These are phyloP conservation scores for Arenicola marina DNA, from an alignment of 2,888 invertebrate species.

Conservation along the genomic window DNA sequence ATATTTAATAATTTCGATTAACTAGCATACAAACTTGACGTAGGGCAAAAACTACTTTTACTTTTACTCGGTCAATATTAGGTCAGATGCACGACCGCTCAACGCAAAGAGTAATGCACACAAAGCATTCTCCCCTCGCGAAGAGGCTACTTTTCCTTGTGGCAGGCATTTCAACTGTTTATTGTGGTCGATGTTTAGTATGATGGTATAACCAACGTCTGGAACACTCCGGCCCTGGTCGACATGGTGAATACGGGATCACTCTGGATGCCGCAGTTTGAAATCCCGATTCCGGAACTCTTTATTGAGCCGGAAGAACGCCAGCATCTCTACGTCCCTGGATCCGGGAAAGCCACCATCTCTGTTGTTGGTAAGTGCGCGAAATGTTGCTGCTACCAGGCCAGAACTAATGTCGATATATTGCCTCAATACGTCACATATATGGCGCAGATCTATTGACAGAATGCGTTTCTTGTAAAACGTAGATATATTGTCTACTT, in stretches of 20 bases:
- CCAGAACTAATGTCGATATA: neutral
- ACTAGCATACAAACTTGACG: no score
- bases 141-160: no score
- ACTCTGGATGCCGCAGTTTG: conserved; percentile 91
- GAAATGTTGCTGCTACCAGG: neutral
- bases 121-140: no score
- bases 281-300: conserved; percentile 92
- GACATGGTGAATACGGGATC: conserved; percentile 81
- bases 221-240: conserved; percentile 87
- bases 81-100: no score
- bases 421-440: neutral
- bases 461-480: neutral
- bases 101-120: no score
- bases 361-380: neutral
- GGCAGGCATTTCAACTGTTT: no score
- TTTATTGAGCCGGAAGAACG: conserved; percentile 87
- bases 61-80: no score
- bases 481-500: no score
- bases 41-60: no score
- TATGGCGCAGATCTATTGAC: neutral
- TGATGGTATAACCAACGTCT: conserved; percentile 87
- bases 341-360: conserved; percentile 77
- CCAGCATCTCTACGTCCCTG: conserved; percentile 89
- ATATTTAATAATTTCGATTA: no score
- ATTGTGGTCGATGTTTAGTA: conserved; percentile 36